Evolutionary conservation across 2,113 vertebrate species (phyloP).

Genomic region (Pardalotus punctatus): DNA sequence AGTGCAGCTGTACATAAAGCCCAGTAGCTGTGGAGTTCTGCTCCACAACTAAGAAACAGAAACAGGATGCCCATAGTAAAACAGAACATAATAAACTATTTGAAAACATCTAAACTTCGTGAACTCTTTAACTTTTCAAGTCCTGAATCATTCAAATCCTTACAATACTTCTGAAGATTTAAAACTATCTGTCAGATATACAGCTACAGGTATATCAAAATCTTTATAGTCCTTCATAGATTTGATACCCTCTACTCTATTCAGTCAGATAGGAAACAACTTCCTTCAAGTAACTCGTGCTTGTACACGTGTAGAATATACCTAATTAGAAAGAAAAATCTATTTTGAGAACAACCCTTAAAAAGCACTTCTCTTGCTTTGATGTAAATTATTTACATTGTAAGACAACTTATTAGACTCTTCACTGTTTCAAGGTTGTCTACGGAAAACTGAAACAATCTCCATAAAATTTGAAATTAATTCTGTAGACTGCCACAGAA

Average conservation of each 20-base stretch:
- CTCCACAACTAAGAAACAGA: background rate
- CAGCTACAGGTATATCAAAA: background rate
- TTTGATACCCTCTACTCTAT: background rate
- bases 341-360: background rate
- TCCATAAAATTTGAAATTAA: background rate
- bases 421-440: background rate
- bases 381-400: background rate
- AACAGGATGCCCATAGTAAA: background rate
- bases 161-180: background rate
- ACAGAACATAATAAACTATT: background rate
- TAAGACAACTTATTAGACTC: background rate
- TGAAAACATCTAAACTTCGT: background rate
- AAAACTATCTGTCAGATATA: background rate
- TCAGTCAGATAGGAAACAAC: background rate
- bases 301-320: background rate
- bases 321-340: background rate
- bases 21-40: background rate
- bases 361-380: background rate
- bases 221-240: background rate
- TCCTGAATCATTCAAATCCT: background rate
- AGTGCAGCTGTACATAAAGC: background rate
- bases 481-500: background rate
- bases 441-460: background rate
- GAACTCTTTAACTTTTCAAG: background rate
- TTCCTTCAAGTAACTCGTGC: background rate